A percentile compares a stretch with the other conserved stretches of the same genome.
Conservation (phyloP, 53 echinoderm and acorn worm genomes). For the Stichopus horrens region DNA sequence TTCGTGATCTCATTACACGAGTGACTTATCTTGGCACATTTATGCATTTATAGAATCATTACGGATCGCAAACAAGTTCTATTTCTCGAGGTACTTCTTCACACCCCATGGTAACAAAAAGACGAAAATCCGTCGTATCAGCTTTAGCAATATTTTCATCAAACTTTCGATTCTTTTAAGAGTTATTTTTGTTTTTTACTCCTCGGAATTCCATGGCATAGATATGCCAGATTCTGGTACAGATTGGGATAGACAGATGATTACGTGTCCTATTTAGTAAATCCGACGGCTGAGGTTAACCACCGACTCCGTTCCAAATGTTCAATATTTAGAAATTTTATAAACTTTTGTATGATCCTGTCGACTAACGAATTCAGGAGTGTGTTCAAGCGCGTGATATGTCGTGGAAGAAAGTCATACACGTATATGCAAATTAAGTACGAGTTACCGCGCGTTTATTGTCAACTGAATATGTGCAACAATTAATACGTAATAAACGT, state of each 20-base stretch:
- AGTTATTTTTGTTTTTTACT: background rate
- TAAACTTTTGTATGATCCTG: no score
- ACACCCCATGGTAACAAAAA: background rate
- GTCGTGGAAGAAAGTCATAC: no score
- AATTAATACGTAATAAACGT: no score
- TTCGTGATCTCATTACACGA: background rate
- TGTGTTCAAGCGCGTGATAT: no score
- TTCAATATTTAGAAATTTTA: no score
- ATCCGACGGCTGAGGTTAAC: no score
- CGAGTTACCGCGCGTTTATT: no score
- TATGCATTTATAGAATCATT: background rate
- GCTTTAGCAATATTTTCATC: background rate
- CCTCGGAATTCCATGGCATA: background rate
- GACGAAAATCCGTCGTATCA: background rate
- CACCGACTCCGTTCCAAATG: no score
- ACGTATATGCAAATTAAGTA: no score
- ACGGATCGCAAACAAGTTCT: background rate
- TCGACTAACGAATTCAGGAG: no score
- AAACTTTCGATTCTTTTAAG: background rate
- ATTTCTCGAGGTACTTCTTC: background rate
- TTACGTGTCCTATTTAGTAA: no score
- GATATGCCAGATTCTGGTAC: background rate
- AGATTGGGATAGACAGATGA: background rate
- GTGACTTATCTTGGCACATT: background rate
- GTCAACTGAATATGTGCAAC: no score